A percentile compares a stretch with the other conserved stretches of the same genome.
phyloP scores from a whole-genome alignment of 2,113 vertebrate species.

The Cyprinodon brontotheroides region DNA sequence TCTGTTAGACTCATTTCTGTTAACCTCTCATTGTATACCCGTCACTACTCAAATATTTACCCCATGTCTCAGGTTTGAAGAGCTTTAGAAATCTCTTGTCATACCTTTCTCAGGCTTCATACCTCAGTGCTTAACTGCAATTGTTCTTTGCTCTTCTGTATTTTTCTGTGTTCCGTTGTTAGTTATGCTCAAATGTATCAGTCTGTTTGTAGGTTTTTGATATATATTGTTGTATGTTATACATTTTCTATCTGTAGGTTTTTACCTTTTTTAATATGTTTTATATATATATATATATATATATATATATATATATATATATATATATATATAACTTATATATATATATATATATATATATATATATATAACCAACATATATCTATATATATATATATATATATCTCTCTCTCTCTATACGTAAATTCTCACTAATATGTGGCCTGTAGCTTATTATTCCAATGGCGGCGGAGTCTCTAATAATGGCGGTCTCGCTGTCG shows the following conservation, averaged over 20 bases:
- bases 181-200: neutral
- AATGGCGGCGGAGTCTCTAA: too few relatives aligned
- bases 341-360: neutral
- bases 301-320: too few relatives aligned
- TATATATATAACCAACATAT: too few relatives aligned
- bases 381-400: too few relatives aligned
- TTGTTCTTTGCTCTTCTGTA: neutral
- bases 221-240: neutral
- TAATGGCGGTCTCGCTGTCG: too few relatives aligned
- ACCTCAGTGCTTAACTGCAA: slow-evolving; percentile 5
- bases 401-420: too few relatives aligned
- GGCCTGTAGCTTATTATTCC: too few relatives aligned
- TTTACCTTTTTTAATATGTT: neutral
- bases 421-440: too few relatives aligned
- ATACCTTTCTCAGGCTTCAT: neutral
- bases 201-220: slow-evolving; percentile 5
- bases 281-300: too few relatives aligned
- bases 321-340: too few relatives aligned
- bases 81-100: neutral
- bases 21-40: neutral
- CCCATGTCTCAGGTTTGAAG: neutral
- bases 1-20: slow-evolving; percentile 15
- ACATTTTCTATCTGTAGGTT: neutral
- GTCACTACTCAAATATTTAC: neutral
- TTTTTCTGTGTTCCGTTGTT: slow-evolving; percentile 5